Base-by-base conservation (phyloP, 2,888 invertebrate genomes). In the Portevinia maculata region DNA sequence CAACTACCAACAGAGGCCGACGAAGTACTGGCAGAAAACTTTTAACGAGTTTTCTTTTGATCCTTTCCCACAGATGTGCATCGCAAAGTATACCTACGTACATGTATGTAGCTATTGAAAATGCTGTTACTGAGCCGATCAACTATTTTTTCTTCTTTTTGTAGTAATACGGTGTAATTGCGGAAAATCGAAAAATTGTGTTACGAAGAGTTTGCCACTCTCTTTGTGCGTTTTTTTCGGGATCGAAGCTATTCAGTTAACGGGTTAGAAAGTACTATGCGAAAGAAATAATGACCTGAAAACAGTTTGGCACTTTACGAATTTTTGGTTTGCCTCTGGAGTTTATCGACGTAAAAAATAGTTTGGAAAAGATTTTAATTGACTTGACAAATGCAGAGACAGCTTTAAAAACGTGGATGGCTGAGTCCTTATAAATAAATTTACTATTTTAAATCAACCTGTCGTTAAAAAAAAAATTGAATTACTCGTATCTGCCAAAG, bases 41-140 rank as follows among this genome's bases (percentile, higher is more conserved):
- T 85, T 85, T 85, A 85, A 85, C 85, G 85, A 85, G 85, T 85
- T 85, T 85, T 85, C 84, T 79, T 85, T 79, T 84, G 83, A 84
- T 84, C 76, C 84, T 65, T 59, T 64, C 39, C 39, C 75, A 57
- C 67, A 57, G 34, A 28, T 75, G 39, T 32, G 15, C 52, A 24
- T 21, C 11, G 24, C 15, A 24, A 19, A n/a, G n/a, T n/a, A n/a
- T n/a, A n/a, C n/a, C n/a, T n/a, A 7, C 19, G 44, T 62, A 53
- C 19, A 9, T n/a, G 8, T 53, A 3, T 46, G 34, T 50, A 55
- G 11, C 30, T 59, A 34, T 28, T 39, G 59, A 55, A 70, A 65
- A 59, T 17, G 64, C 70, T 59, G 70, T 76, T 76, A 81, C 50
- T 37, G 17, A 55, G 81, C 70, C 76, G 67, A 64, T 70, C 62